These are phyloP conservation scores for Halesus radiatus DNA, from an alignment of 1,140 invertebrate genomes.

Conservation along the genomic window DNA sequence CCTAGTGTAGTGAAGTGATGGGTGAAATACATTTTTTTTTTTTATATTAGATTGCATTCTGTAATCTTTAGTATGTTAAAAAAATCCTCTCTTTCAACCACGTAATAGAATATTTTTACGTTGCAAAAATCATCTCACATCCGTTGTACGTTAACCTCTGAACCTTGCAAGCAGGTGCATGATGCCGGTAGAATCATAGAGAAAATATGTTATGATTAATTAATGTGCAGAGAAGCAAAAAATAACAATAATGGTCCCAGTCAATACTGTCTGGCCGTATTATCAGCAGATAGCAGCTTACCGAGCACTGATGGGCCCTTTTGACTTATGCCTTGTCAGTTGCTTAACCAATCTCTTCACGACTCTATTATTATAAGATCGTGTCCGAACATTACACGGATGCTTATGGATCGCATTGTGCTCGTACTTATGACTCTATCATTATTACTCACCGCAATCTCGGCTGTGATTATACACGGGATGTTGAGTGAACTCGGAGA, in stretches of 20 bases:
- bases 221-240: background rate
- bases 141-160: too few relatives aligned
- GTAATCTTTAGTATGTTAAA: too few relatives aligned
- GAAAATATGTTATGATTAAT: background rate
- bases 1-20: too few relatives aligned
- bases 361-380: constrained; percentile 33
- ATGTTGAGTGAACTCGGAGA: background rate
- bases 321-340: constrained; percentile 28
- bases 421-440: background rate
- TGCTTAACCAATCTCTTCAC: constrained; percentile 12
- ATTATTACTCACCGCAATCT: constrained; percentile 22
- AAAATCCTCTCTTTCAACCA: too few relatives aligned
- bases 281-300: background rate
- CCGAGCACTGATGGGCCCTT: constrained; percentile 21
- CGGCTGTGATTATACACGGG: background rate
- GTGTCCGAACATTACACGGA: constrained; percentile 32
- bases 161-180: too few relatives aligned
- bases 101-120: too few relatives aligned
- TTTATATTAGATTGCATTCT: too few relatives aligned
- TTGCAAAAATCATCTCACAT: too few relatives aligned
- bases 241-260: background rate
- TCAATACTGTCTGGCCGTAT: background rate
- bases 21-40: too few relatives aligned
- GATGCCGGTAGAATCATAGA: too few relatives aligned
- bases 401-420: constrained; percentile 13